These are phyloP conservation scores for Glaucomys volans DNA, from an alignment of 2,113 vertebrate genomes.

Conservation along the genomic window DNA sequence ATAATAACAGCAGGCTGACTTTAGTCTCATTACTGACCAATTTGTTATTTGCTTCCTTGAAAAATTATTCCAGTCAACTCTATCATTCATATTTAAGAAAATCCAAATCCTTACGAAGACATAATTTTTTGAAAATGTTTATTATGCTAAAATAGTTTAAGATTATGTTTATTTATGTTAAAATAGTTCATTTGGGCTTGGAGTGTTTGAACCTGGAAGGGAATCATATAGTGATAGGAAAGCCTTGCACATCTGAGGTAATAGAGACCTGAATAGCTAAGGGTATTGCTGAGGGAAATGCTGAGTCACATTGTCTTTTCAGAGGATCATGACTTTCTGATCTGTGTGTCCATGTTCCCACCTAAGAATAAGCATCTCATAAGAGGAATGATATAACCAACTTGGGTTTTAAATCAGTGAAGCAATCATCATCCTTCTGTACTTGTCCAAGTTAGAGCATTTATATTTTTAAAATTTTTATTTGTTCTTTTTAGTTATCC, in stretches of 20 bases:
- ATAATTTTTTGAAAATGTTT: not conserved
- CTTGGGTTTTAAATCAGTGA: not conserved
- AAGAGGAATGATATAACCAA: not conserved
- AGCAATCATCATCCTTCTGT: not conserved
- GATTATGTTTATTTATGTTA: too few species aligned
- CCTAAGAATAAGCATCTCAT: not conserved
- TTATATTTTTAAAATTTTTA: too few species aligned
- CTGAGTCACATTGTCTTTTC: not conserved
- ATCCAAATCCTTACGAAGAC: not conserved
- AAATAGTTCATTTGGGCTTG: not conserved
- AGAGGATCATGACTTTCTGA: not conserved
- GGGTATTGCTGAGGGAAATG: not conserved
- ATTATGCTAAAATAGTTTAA: too few species aligned
- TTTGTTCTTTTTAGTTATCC: too few species aligned
- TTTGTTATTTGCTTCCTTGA: not conserved
- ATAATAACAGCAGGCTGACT: not conserved
- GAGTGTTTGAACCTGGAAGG: not conserved
- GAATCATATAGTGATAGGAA: not conserved
- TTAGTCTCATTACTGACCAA: not conserved
- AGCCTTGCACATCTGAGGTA: not conserved
- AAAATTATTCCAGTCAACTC: not conserved
- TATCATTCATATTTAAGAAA: not conserved
- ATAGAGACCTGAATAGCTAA: not conserved
- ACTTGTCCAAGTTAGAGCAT: not conserved
- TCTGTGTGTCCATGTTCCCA: not conserved